Conservation (phyloP, 1,140 invertebrate species). For the Dreissena polymorpha region DNA sequence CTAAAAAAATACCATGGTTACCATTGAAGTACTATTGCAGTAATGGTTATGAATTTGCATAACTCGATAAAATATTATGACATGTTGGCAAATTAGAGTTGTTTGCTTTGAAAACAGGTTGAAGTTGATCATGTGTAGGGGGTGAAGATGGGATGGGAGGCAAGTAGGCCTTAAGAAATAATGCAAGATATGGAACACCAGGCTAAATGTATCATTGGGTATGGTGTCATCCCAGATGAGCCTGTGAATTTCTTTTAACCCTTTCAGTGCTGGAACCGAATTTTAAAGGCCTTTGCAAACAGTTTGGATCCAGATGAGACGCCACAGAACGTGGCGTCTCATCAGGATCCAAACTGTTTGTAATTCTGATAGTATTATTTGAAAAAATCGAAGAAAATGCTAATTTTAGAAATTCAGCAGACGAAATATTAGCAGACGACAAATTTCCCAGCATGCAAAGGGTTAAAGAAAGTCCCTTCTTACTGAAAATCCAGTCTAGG, state of each 20-base stretch:
- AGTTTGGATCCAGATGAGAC: too few species aligned
- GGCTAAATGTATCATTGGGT: not conserved
- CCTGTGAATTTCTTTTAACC: too few species aligned
- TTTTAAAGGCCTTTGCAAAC: too few species aligned
- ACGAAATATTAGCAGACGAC: not conserved
- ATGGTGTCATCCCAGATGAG: not conserved
- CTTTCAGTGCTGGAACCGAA: too few species aligned
- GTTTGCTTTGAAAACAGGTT: conserved; percentile 4
- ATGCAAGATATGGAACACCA: not conserved
- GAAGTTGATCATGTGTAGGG: not conserved
- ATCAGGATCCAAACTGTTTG: too few species aligned
- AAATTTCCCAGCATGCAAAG: not conserved
- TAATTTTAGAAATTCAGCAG: not conserved
- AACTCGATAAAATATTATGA: not conserved
- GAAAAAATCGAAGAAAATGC: too few species aligned
- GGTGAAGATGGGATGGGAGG: not conserved
- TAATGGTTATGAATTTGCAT: conserved; percentile 2
- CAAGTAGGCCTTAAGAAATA: too few species aligned
- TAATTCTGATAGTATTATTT: too few species aligned
- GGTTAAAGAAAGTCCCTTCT: too few species aligned
- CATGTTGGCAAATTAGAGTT: not conserved
- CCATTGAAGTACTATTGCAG: not conserved
- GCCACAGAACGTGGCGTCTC: too few species aligned
- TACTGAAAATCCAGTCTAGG: too few species aligned
- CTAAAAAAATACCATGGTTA: conserved; percentile 13